Evolutionary conservation across 1,140 invertebrate genomes (phyloP).

Genomic region (Marisa cornuarietis): DNA sequence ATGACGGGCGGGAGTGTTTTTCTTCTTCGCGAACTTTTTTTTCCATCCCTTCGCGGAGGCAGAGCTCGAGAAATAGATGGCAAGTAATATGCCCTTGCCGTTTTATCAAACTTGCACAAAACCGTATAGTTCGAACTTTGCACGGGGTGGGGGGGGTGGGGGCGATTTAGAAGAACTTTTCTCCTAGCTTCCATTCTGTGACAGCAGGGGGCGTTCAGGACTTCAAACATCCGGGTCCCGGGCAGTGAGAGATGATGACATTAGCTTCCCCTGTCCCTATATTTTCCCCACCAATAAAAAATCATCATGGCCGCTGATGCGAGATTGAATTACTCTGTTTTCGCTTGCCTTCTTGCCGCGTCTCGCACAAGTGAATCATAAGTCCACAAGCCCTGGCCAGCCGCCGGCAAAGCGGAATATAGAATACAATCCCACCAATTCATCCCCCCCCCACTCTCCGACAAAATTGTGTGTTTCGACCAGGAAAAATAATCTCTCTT

Average conservation of each 20-base stretch:
- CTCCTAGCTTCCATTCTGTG: not conserved
- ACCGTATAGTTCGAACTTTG: too few relatives aligned
- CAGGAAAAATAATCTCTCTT: constrained; percentile 10
- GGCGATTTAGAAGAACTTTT: too few relatives aligned
- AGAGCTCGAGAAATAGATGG: too few relatives aligned
- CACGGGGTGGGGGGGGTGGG: too few relatives aligned
- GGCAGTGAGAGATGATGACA: constrained; percentile 20
- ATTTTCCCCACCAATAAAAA: constrained; percentile 16
- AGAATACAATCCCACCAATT: constrained; percentile 20
- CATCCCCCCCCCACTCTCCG: not conserved
- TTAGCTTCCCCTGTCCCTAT: constrained; percentile 8
- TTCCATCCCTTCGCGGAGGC: too few relatives aligned
- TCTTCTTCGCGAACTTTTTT: not conserved
- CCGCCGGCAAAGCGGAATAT: constrained; percentile 13
- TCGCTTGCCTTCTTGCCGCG: constrained; percentile 20
- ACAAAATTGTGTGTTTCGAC: constrained; percentile 23
- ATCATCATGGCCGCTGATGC: not conserved
- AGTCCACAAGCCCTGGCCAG: not conserved
- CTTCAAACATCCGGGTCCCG: constrained; percentile 19
- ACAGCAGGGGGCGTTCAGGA: constrained; percentile 11
- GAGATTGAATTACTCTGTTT: constrained; percentile 21
- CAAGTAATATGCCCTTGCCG: too few relatives aligned
- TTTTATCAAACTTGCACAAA: too few relatives aligned
- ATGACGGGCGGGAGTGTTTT: constrained; percentile 21
- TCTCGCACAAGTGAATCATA: constrained; percentile 22